Evolutionary conservation across 1,140 invertebrate species (phyloP).

Genomic region (Lamellibrachia luymesi): DNA sequence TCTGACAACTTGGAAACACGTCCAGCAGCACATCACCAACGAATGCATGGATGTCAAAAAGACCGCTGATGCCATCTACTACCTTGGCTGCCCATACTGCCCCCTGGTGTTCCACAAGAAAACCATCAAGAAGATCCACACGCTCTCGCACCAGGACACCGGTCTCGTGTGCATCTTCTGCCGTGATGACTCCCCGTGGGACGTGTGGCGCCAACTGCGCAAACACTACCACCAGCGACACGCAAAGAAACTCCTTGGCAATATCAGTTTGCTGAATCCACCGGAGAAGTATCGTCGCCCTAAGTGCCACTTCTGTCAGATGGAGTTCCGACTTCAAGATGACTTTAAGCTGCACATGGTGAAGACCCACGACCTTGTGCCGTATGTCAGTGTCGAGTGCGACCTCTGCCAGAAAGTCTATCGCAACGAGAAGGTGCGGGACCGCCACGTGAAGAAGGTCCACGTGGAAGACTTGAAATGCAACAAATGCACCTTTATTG

Average conservation of each 20-base stretch:
- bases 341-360: slow-evolving; percentile 22
- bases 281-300: slow-evolving; percentile 10
- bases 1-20: slow-evolving; percentile 25
- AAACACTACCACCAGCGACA: slow-evolving; percentile 28
- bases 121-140: slow-evolving; percentile 26
- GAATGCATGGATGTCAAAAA: neutral
- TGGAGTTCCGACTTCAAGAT: slow-evolving; percentile 23
- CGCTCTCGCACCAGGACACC: slow-evolving; percentile 24
- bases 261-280: slow-evolving; percentile 9
- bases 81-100: slow-evolving; percentile 30
- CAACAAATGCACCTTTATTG: slow-evolving; percentile 25
- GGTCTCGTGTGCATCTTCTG: slow-evolving; percentile 26
- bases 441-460: slow-evolving; percentile 28
- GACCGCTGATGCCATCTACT: neutral
- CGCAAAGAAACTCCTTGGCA: slow-evolving; percentile 5
- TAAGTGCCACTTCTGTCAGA: slow-evolving; percentile 21
- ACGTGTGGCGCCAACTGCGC: slow-evolving; percentile 23
- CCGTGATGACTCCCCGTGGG: slow-evolving; percentile 17
- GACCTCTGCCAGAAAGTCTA: slow-evolving; percentile 21
- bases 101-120: slow-evolving; percentile 29
- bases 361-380: slow-evolving; percentile 24
- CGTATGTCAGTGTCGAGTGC: slow-evolving; percentile 19
- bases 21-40: slow-evolving; percentile 14
- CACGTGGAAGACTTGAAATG: slow-evolving; percentile 25
- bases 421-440: slow-evolving; percentile 19